These are phyloP conservation scores for Clanis bilineata DNA, from an alignment of 2,888 invertebrate genomes.

Conservation along the genomic window DNA sequence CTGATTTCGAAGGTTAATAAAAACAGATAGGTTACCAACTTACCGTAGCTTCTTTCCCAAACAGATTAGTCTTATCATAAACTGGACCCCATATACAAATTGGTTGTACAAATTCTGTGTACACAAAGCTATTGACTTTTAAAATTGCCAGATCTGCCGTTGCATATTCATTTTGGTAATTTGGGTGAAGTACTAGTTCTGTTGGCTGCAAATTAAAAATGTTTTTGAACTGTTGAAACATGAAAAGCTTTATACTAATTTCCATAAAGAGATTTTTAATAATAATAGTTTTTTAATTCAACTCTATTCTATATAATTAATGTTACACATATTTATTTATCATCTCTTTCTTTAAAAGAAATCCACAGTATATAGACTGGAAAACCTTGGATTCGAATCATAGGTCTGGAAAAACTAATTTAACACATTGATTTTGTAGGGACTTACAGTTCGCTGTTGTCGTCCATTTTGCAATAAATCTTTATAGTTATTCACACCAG, in stretches of 20 bases:
- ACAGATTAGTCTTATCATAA: constrained; percentile 58
- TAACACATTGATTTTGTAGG: not conserved
- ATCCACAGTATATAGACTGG: no score
- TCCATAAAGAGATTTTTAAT: no score
- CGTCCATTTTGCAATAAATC: constrained; percentile 49
- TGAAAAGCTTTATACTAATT: no score
- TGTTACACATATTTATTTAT: no score
- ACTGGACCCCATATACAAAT: constrained; percentile 73
- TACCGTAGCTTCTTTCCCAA: constrained; percentile 63
- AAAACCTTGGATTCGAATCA: no score
- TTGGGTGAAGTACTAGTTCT: constrained; percentile 62
- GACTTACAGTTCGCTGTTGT: constrained; percentile 54
- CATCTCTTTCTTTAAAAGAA: no score
- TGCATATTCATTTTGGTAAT: constrained; percentile 45
- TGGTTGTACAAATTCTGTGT: constrained; percentile 67
- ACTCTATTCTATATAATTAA: no score
- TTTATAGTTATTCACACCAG: constrained; percentile 57
- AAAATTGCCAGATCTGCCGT: constrained; percentile 71
- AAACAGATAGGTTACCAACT: constrained; percentile 21
- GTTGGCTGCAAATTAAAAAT: constrained; percentile 49
- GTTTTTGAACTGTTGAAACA: no score
- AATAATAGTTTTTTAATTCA: no score
- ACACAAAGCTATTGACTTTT: constrained; percentile 52
- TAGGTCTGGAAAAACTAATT: not conserved
- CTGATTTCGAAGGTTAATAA: not conserved